Evolutionary conservation across 2,113 vertebrate species (phyloP), one percentile per base, ranked within the genome.

Genomic region (Mionectes macconnelli): DNA sequence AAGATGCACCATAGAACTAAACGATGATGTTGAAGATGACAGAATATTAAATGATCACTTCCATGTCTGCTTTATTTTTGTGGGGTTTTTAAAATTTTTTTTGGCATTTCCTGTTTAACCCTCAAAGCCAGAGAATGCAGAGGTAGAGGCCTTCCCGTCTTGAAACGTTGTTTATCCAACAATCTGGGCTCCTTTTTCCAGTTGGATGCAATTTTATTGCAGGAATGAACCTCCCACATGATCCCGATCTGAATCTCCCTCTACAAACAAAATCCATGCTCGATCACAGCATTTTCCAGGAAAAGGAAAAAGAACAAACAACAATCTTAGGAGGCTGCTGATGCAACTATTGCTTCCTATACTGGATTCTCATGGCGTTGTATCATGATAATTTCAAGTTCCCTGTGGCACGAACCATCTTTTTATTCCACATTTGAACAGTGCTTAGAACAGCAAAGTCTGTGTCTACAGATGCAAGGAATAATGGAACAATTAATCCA

Each of bases 71-170:
- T 75, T 85, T 25, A 24, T 13, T 74, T 87, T 79, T 81, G 24
- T 14, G 35, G n/a, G 35, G 14, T 95, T 96, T 91, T 72, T n/a
- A 55, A n/a, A 44, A 44, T 44, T 75, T 78, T 91, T 89, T 89
- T 93, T 94, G 89, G 74, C 53, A 94, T 97, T 97, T 96, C 93
- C 96, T 97, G 93, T 95, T 96, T 95, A 96, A 90, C 81, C 49
- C 62, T 87, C 69, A 42, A 90, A 82, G 88, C 77, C 90, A 88
- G 85, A 85, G 92, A 95, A 94, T 42, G 90, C 66, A 94, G 86
- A 95, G 95, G 96, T 94, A 96, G 94, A 96, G 94, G 76, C 28
- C 53, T 64, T 49, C 85, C 78, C 74, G 40, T 57, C 76, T 72
- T 75, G 80, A 90, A 96, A 96, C 8, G 4, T 66, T 84, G 81